Evolutionary conservation across 2,888 invertebrate genomes (phyloP).

Genomic region (Ennomos fuscantarius): DNA sequence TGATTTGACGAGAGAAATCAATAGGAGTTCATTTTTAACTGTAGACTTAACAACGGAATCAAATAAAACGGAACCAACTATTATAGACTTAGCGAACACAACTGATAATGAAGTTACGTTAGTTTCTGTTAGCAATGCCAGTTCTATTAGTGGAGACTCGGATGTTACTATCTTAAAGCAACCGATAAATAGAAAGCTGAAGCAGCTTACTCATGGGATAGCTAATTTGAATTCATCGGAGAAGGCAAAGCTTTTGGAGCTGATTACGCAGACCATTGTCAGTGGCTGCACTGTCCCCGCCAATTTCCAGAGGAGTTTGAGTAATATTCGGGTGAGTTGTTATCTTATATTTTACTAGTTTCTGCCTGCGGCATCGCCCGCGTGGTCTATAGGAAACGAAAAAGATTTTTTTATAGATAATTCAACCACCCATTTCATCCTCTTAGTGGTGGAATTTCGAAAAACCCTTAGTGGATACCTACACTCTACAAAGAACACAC

Average conservation of each 20-base stretch:
- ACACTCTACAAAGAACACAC: too few relatives aligned
- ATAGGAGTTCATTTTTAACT: constrained; percentile 64
- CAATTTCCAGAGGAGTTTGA: constrained; percentile 39
- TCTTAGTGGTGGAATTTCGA: too few relatives aligned
- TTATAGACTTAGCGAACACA: constrained; percentile 58
- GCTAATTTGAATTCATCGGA: constrained; percentile 58
- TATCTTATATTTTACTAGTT: too few relatives aligned
- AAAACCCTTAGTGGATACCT: too few relatives aligned
- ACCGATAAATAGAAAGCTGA: constrained; percentile 44
- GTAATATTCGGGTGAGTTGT: constrained; percentile 51
- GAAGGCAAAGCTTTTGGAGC: constrained; percentile 61
- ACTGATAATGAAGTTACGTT: constrained; percentile 55
- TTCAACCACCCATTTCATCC: too few relatives aligned
- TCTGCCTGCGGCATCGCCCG: too few relatives aligned
- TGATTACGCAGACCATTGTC: constrained; percentile 68
- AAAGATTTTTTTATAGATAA: too few relatives aligned
- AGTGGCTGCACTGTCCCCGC: constrained; percentile 57
- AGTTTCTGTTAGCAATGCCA: constrained; percentile 51
- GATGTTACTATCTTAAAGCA: constrained; percentile 62
- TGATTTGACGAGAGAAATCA: constrained; percentile 62
- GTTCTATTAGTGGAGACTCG: constrained; percentile 68
- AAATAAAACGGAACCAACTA: constrained; percentile 24
- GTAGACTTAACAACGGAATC: constrained; percentile 68
- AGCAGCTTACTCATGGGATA: constrained; percentile 62
- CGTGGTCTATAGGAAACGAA: too few relatives aligned